Evolutionary conservation across 2,888 invertebrate genomes (phyloP).

Genomic region (Xestia ashworthii): DNA sequence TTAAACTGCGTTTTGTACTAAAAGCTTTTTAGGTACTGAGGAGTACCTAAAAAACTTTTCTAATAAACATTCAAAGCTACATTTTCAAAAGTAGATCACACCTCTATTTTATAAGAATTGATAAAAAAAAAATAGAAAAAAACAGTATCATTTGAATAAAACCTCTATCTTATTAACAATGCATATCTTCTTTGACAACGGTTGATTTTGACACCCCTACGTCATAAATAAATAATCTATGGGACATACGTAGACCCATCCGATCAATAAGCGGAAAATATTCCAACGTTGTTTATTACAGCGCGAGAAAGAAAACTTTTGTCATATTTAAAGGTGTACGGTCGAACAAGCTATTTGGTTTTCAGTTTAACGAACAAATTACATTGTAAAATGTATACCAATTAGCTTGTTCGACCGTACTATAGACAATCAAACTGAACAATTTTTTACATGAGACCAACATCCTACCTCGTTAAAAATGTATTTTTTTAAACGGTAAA

Average conservation of each 20-base stretch:
- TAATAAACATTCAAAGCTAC: neutral
- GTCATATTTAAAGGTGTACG: no score
- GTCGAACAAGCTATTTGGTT: no score
- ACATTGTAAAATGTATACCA: no score
- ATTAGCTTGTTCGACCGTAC: no score
- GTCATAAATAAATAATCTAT: constrained; percentile 47
- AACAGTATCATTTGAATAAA: neutral
- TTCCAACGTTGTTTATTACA: constrained; percentile 5
- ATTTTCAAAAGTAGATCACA: neutral
- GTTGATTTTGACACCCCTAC: constrained; percentile 43
- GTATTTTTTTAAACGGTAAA: no score
- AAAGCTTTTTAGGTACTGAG: no score
- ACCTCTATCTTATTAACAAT: constrained; percentile 3
- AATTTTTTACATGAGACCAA: no score
- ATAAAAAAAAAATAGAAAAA: neutral
- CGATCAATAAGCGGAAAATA: constrained; percentile 31
- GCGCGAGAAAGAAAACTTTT: neutral
- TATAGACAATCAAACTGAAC: no score
- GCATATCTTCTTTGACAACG: constrained; percentile 24
- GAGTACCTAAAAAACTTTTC: neutral
- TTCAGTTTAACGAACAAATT: no score
- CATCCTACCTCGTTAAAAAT: no score
- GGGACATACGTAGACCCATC: constrained; percentile 2
- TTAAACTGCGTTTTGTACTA: neutral
- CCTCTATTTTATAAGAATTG: neutral